Evolutionary conservation across 2,888 invertebrate species (phyloP).

Genomic region (Drosophila lacicola): DNA sequence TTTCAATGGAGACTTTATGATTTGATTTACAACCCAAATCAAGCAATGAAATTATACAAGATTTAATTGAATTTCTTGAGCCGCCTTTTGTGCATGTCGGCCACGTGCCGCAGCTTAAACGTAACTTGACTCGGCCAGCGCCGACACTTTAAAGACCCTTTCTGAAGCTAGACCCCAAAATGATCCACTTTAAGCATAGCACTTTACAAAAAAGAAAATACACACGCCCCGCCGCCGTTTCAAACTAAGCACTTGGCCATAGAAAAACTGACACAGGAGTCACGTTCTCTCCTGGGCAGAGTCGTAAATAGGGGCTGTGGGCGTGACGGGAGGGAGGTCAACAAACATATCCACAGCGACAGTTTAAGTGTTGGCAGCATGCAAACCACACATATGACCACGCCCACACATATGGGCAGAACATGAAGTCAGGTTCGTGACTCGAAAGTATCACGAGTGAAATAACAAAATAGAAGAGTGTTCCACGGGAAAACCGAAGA

Average conservation of each 20-base stretch:
- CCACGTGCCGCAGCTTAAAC: slow-evolving; percentile 50
- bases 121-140: slow-evolving; percentile 21
- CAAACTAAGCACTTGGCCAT: slow-evolving; percentile 28
- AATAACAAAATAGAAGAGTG: slow-evolving; percentile 5
- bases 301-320: not conserved
- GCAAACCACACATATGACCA: slow-evolving; percentile 56
- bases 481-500: not conserved
- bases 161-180: slow-evolving; percentile 1
- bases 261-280: slow-evolving; percentile 39
- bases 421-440: slow-evolving; percentile 54
- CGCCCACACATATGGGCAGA: slow-evolving; percentile 34
- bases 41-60: slow-evolving; percentile 29
- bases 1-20: slow-evolving; percentile 19
- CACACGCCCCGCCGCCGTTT: slow-evolving; percentile 21
- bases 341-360: slow-evolving; percentile 54
- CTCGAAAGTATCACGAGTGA: slow-evolving; percentile 50
- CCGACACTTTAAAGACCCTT: slow-evolving; percentile 36
- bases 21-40: slow-evolving; percentile 37
- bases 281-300: slow-evolving; percentile 51
- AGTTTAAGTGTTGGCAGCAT: slow-evolving; percentile 71
- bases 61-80: slow-evolving; percentile 54
- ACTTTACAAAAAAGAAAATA: slow-evolving; percentile 44
- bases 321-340: slow-evolving; percentile 15
- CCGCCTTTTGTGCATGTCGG: slow-evolving; percentile 27
- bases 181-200: slow-evolving; percentile 28